A percentile compares a stretch with the other conserved stretches of the same genome.
Evolutionary conservation across 2,113 vertebrate genomes (phyloP).

Genomic region (Ceratotherium simum): DNA sequence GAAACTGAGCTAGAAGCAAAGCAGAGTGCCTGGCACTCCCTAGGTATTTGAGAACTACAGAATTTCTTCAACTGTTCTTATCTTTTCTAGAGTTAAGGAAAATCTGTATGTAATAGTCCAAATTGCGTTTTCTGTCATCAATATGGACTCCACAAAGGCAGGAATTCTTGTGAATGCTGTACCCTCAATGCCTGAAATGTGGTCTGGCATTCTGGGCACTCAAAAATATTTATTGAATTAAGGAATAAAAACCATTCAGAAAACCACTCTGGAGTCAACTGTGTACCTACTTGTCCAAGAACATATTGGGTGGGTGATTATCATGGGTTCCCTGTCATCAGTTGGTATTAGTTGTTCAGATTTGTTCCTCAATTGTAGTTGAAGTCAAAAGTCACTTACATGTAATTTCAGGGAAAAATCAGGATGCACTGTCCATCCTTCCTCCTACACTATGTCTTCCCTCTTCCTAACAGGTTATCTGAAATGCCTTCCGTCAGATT

Average conservation of each 20-base stretch:
- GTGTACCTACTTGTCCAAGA: not conserved
- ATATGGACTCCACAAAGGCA: not conserved
- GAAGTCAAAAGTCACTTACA: not conserved
- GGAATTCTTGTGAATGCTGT: not conserved
- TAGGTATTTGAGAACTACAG: not conserved
- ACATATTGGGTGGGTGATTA: not conserved
- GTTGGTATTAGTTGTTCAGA: not conserved
- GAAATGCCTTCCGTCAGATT: not conserved
- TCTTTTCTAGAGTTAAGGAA: not conserved
- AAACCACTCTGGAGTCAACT: not conserved
- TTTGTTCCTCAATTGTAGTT: not conserved
- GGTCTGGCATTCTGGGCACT: not conserved
- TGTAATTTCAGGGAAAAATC: not conserved
- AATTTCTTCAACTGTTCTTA: constrained; percentile 18
- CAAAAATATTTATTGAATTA: constrained; percentile 32
- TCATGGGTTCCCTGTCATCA: not conserved
- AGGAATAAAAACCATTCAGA: constrained; percentile 18
- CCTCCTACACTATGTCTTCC: not conserved
- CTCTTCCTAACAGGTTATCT: not conserved
- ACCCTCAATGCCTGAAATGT: not conserved
- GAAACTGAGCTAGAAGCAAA: not conserved
- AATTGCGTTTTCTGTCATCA: not conserved
- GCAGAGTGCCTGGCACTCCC: not conserved
- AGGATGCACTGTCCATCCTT: not conserved
- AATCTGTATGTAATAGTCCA: not conserved